phyloP scores from a whole-genome alignment of 2,113 vertebrate species.

The Phalacrocorax pelagicus region DNA sequence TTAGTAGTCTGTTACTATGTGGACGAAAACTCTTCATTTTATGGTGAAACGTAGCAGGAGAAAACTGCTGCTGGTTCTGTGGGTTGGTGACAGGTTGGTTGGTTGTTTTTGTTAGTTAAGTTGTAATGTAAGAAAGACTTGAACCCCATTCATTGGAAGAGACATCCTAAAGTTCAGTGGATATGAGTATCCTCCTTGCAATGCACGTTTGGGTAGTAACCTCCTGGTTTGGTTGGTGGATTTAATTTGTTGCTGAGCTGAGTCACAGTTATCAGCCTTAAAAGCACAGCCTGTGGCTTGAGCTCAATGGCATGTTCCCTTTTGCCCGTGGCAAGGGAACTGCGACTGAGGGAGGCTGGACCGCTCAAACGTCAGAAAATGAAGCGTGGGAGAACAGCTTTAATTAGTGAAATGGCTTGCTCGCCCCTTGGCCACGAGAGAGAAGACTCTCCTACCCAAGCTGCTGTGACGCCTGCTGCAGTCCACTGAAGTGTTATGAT shows the following conservation, averaged over 20 bases:
- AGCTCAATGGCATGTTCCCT: fast-evolving
- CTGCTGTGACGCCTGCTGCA: neutral
- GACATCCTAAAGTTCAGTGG: neutral
- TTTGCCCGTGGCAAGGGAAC: neutral
- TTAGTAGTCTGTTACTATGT: neutral
- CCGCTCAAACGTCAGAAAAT: neutral
- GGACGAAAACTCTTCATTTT: neutral
- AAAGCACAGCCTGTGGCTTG: neutral
- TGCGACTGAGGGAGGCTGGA: neutral
- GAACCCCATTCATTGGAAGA: neutral
- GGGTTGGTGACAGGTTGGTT: neutral
- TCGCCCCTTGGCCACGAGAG: neutral
- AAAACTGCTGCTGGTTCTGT: neutral
- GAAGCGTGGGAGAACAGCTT: neutral
- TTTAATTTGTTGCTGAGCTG: neutral
- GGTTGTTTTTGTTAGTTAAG: neutral
- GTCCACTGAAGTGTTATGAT: neutral
- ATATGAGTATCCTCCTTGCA: neutral
- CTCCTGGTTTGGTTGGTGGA: neutral
- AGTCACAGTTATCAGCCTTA: neutral
- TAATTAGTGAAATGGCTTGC: neutral
- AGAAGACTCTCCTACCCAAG: neutral
- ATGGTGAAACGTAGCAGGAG: neutral
- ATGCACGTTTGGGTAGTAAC: neutral
- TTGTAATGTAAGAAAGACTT: neutral